Conservation (phyloP, 2,888 invertebrate species). For the Eucriotettix oculatus region DNA sequence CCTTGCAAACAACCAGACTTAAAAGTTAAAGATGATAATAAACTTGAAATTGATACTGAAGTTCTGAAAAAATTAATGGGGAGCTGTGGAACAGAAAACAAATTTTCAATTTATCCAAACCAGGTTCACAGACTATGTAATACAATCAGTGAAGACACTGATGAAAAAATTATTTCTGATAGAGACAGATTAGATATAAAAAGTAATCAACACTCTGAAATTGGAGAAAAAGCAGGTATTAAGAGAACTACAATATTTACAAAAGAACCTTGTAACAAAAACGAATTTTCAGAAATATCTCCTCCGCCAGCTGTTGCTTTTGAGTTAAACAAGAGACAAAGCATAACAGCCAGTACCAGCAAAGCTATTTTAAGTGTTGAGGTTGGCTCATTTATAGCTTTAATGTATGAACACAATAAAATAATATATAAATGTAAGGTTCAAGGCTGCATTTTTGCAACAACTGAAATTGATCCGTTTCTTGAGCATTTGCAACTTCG, state of each 20-base stretch:
- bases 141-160: neutral
- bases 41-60: neutral
- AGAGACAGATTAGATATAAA: too few relatives aligned
- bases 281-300: neutral
- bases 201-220: neutral
- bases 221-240: neutral
- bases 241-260: neutral
- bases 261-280: neutral
- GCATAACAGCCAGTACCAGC: neutral
- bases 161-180: neutral
- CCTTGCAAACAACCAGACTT: neutral
- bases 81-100: neutral
- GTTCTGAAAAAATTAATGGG: neutral
- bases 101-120: neutral
- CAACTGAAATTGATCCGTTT: neutral
- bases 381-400: neutral
- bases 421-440: conserved; percentile 3
- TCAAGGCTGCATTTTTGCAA: conserved; percentile 3
- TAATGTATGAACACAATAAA: neutral
- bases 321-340: neutral
- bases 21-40: neutral
- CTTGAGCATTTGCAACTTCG: neutral
- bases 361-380: neutral
- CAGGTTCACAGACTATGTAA: neutral
- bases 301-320: neutral